phyloP scores from a whole-genome alignment of 2,888 invertebrate genomes.

The Hofmannophila pseudospretella region DNA sequence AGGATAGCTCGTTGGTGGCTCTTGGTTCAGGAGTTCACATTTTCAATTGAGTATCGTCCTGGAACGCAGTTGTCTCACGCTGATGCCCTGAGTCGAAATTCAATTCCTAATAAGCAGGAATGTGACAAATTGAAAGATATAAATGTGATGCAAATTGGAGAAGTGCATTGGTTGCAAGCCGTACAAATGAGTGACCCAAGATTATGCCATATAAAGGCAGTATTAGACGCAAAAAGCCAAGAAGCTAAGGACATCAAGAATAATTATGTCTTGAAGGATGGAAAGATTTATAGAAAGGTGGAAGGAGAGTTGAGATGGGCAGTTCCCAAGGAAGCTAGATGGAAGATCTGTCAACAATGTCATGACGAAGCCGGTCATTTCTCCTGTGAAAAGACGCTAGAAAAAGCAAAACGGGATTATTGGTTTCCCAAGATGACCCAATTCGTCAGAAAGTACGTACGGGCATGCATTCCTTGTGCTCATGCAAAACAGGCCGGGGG shows the following conservation, averaged over 20 bases:
- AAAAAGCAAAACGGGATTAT: constrained; percentile 9
- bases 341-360: constrained; percentile 15
- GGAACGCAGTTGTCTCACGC: constrained; percentile 23
- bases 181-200: constrained; percentile 7
- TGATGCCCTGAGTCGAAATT: constrained; percentile 27
- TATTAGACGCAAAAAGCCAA: constrained; percentile 5
- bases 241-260: constrained; percentile 8
- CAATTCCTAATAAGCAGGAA: not conserved
- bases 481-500: constrained; percentile 8
- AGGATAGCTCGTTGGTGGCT: constrained; percentile 33
- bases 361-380: constrained; percentile 24
- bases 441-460: constrained; percentile 10
- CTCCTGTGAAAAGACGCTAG: constrained; percentile 18
- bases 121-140: not conserved
- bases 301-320: constrained; percentile 3
- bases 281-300: constrained; percentile 6
- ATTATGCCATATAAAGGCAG: constrained; percentile 3
- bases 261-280: constrained; percentile 3
- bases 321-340: constrained; percentile 7
- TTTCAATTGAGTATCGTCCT: constrained; percentile 17
- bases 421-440: constrained; percentile 16
- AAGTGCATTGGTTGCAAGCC: not conserved
- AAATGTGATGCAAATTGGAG: not conserved
- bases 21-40: constrained; percentile 22
- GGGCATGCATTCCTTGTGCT: constrained; percentile 7